Evolutionary conservation across 2,888 invertebrate species (phyloP).

Genomic region (Dicranocentrus wangi): DNA sequence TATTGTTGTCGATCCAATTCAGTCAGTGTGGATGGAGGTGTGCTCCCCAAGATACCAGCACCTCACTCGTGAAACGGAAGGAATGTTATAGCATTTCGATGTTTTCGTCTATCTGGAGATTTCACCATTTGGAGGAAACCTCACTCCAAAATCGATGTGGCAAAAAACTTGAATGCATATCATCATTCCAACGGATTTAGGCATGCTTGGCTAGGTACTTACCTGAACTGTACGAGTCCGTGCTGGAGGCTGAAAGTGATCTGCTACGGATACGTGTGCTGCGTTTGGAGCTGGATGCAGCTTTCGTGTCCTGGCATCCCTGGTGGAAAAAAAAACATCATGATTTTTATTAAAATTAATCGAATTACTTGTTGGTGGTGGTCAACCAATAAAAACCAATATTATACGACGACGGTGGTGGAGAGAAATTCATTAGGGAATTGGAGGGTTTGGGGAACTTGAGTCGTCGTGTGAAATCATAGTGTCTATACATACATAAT

Average conservation of each 20-base stretch:
- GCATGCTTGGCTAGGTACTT: conserved; percentile 73
- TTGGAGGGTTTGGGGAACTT: too few species aligned
- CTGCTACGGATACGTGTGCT: conserved; percentile 91
- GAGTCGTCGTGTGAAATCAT: too few species aligned
- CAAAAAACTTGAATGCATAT: background rate
- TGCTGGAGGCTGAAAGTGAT: conserved; percentile 93
- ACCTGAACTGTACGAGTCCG: conserved; percentile 96
- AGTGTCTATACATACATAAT: too few species aligned
- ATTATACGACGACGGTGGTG: too few species aligned
- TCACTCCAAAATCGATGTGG: background rate
- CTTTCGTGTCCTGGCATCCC: conserved; percentile 74
- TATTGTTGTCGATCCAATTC: too few species aligned
- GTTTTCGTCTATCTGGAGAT: background rate
- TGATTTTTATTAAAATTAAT: conserved; percentile 30
- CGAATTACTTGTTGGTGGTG: conserved; percentile 29
- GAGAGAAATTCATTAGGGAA: too few species aligned
- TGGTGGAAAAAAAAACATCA: conserved; percentile 7
- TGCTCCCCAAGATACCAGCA: too few species aligned
- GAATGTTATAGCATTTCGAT: conserved; percentile 33
- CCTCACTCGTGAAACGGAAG: too few species aligned
- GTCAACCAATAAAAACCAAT: background rate
- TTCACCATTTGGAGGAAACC: background rate
- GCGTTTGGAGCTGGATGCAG: conserved; percentile 88
- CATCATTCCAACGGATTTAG: background rate
- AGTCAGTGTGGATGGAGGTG: too few species aligned